Percentiles rank a stretch among this genome's conserved stretches.
Conservation (phyloP, 2,113 vertebrate species). For the Herpailurus yagouaroundi region DNA sequence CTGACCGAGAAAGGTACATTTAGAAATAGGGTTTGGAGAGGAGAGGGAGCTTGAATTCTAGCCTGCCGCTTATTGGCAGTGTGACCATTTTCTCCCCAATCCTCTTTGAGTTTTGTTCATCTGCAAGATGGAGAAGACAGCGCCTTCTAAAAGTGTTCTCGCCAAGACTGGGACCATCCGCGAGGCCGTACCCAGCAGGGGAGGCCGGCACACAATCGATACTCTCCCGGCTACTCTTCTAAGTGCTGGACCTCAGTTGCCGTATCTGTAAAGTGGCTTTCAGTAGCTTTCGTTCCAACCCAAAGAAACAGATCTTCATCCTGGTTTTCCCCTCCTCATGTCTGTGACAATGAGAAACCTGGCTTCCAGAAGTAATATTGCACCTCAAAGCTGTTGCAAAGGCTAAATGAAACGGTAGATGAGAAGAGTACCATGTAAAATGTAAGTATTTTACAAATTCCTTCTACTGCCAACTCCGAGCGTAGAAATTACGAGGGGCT, state of each 20-base stretch:
- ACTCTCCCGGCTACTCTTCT: no score
- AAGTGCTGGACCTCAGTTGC: not conserved
- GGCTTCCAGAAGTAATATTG: not conserved
- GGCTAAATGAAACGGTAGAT: not conserved
- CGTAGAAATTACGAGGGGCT: not conserved
- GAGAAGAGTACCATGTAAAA: not conserved
- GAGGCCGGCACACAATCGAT: fast-evolving
- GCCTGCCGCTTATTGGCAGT: not conserved
- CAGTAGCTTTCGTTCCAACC: not conserved
- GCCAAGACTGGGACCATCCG: not conserved
- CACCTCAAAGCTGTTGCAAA: not conserved
- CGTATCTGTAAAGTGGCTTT: not conserved
- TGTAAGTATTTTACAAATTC: not conserved
- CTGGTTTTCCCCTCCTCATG: not conserved
- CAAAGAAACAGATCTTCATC: not conserved
- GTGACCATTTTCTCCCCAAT: not conserved
- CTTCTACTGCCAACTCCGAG: not conserved
- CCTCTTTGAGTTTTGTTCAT: not conserved
- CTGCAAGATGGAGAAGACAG: not conserved
- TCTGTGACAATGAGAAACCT: not conserved
- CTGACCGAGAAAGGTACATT: not conserved
- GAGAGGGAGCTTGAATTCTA: not conserved
- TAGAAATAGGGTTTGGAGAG: not conserved
- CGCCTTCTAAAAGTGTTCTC: not conserved
- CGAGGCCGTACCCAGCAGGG: fast-evolving